These are phyloP conservation scores for Gymnoscelis rufifasciata DNA, from an alignment of 2,888 invertebrate genomes.

Conservation along the genomic window DNA sequence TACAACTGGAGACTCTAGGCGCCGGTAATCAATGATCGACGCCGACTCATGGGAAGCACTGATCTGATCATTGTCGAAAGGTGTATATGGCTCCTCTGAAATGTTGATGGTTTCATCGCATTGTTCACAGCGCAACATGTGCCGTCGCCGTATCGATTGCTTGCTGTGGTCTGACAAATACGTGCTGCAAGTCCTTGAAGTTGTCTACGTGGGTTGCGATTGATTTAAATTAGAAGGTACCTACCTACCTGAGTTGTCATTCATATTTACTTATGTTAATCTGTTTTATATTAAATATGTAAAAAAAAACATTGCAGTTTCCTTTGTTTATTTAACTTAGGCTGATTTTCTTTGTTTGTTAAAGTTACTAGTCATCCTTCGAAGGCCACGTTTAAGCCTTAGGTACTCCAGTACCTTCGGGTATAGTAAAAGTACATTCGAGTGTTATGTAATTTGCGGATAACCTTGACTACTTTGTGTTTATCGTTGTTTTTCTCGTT, in stretches of 20 bases:
- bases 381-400: constrained; percentile 1
- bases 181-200: constrained; percentile 25
- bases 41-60: constrained; percentile 57
- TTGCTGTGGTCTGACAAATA: constrained; percentile 19
- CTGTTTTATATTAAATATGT: constrained; percentile 15
- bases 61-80: constrained; percentile 43
- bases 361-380: constrained; percentile 6
- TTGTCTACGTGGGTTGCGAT: no score
- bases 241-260: no score
- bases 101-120: constrained; percentile 20
- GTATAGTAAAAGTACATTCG: constrained; percentile 1
- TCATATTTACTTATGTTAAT: no score
- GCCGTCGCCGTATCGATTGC: constrained; percentile 25
- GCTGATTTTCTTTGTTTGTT: constrained; percentile 14
- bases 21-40: constrained; percentile 73
- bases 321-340: constrained; percentile 22
- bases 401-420: background rate
- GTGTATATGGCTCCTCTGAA: constrained; percentile 18
- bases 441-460: constrained; percentile 1
- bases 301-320: constrained; percentile 15
- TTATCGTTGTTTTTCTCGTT: background rate
- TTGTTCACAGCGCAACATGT: constrained; percentile 24
- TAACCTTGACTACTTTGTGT: constrained; percentile 3
- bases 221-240: no score
- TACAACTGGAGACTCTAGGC: constrained; percentile 64